These are phyloP conservation scores for Rutpela maculata DNA, from an alignment of 2,888 invertebrate genomes.

Conservation along the genomic window DNA sequence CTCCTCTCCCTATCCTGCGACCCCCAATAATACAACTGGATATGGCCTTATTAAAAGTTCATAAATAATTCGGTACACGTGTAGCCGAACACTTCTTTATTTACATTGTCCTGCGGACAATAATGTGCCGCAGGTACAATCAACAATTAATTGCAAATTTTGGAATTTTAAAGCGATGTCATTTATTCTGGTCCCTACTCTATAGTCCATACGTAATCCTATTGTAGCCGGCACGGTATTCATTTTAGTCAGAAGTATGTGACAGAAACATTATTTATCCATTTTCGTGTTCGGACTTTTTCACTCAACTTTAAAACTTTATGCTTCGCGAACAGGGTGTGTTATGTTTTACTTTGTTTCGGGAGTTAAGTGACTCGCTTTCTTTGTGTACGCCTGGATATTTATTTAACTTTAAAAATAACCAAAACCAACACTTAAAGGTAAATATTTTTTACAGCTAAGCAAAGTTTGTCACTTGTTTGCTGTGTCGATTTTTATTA, in stretches of 20 bases:
- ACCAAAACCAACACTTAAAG: background rate
- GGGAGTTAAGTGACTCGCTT: slow-evolving; percentile 19
- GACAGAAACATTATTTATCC: slow-evolving; percentile 42
- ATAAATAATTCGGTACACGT: slow-evolving; percentile 7
- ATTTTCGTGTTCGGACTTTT: slow-evolving; percentile 35
- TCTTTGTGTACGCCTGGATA: background rate
- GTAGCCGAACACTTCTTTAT: background rate
- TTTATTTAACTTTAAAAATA: background rate
- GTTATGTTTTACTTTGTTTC: slow-evolving; percentile 23
- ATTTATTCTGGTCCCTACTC: slow-evolving; percentile 33
- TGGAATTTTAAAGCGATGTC: slow-evolving; percentile 2
- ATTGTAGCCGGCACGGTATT: slow-evolving; percentile 25
- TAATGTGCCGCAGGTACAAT: slow-evolving; percentile 9
- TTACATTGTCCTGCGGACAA: slow-evolving; percentile 2
- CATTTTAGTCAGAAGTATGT: slow-evolving; percentile 39
- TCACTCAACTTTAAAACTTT: slow-evolving; percentile 23
- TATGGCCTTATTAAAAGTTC: slow-evolving; percentile 13
- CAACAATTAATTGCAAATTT: slow-evolving; percentile 38
- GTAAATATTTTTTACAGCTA: background rate
- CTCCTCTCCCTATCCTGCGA: slow-evolving; percentile 2
- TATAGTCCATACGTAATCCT: slow-evolving; percentile 34
- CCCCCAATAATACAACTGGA: slow-evolving; percentile 12
- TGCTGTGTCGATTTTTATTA: background rate
- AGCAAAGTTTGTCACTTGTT: background rate
- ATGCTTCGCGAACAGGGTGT: background rate